Percentiles rank a stretch among this genome's conserved stretches.
Conservation (phyloP, 53 echinoderm and acorn worm genomes). For the Astropecten irregularis region DNA sequence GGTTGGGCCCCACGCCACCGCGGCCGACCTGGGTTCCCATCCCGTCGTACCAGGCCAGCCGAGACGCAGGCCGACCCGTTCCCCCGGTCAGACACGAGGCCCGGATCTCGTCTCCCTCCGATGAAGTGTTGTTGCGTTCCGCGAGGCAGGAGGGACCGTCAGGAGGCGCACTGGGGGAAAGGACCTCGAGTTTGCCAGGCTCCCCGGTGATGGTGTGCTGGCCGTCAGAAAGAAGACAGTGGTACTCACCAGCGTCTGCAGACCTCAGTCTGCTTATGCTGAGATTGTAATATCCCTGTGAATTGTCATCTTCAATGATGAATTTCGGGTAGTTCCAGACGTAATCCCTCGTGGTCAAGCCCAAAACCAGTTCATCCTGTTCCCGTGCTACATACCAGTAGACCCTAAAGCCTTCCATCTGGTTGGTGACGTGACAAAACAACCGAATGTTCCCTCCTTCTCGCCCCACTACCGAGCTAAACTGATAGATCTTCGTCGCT, state of each 20-base stretch:
- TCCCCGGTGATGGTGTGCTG: neutral
- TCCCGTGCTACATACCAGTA: neutral
- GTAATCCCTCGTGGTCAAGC: neutral
- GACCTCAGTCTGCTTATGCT: neutral
- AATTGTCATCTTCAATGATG: neutral
- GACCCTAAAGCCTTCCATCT: neutral
- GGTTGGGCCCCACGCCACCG: conserved; percentile 18
- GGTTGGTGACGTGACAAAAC: conserved; percentile 13
- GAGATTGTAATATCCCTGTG: conserved; percentile 19
- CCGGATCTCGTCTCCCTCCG: conserved; percentile 18
- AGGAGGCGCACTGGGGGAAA: conserved; percentile 10
- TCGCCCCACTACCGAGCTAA: neutral
- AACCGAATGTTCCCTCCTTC: neutral
- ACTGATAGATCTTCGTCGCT: conserved; percentile 10
- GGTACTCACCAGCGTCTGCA: conserved; percentile 8
- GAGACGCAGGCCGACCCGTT: conserved; percentile 18
- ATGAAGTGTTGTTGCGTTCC: neutral
- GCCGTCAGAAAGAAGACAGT: conserved; percentile 14
- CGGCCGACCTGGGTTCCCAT: neutral
- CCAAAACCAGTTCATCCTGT: neutral
- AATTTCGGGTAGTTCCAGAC: neutral
- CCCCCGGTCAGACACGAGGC: neutral
- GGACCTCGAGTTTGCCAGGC: conserved; percentile 7
- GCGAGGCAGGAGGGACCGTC: conserved; percentile 10
- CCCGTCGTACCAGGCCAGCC: neutral